These are phyloP conservation scores for Unio delphinus DNA, from an alignment of 2,888 invertebrate species.

Conservation along the genomic window DNA sequence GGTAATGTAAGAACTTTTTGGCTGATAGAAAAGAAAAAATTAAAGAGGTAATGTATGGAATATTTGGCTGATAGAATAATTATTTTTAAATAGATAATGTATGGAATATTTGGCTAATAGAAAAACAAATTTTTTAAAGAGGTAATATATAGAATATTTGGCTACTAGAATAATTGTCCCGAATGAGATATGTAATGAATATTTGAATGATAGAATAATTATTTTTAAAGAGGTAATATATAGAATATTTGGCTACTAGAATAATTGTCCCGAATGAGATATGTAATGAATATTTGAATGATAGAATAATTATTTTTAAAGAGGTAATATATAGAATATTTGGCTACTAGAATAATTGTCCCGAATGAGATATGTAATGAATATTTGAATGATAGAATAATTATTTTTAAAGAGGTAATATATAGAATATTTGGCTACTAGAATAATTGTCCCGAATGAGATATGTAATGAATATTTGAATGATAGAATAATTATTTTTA, in stretches of 20 bases:
- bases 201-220: constrained; percentile 65
- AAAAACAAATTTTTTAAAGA: constrained; percentile 69
- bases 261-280: constrained; percentile 70
- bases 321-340: constrained; percentile 45
- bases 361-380: constrained; percentile 61
- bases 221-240: constrained; percentile 66
- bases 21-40: constrained; percentile 69
- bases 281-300: constrained; percentile 37
- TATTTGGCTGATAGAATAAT: constrained; percentile 65
- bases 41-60: constrained; percentile 54
- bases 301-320: constrained; percentile 69
- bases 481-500: constrained; percentile 69
- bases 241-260: constrained; percentile 48
- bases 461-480: constrained; percentile 48
- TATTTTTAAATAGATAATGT: constrained; percentile 66
- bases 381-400: constrained; percentile 61
- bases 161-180: too few relatives aligned
- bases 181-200: constrained; percentile 1
- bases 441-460: constrained; percentile 69
- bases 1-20: constrained; percentile 32
- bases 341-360: constrained; percentile 68
- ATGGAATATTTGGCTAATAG: constrained; percentile 49
- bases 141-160: constrained; percentile 32
- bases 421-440: constrained; percentile 46
- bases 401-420: constrained; percentile 68